Percentiles rank a stretch among this genome's conserved stretches.
These are phyloP conservation scores for Rhabdomys dilectus DNA, from an alignment of 2,113 vertebrate genomes.

Conservation along the genomic window DNA sequence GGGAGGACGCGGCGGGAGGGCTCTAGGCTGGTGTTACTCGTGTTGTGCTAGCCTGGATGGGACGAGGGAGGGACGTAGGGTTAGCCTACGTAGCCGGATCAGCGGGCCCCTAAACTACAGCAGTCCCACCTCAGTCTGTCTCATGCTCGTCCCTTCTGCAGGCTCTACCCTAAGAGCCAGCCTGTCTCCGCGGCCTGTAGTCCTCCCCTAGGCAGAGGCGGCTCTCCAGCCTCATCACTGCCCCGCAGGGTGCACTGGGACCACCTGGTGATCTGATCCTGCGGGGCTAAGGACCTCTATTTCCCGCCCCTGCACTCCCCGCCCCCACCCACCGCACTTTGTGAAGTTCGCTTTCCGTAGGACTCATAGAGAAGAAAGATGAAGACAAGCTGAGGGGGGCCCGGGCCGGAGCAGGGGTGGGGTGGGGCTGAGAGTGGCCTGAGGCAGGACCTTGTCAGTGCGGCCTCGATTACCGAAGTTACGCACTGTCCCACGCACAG, in stretches of 20 bases:
- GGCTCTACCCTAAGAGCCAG: neutral
- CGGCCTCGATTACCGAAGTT: neutral
- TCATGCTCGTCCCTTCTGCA: too few relatives aligned
- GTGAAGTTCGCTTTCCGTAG: neutral
- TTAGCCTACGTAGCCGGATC: neutral
- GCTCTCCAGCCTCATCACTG: neutral
- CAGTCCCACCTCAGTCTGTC: too few relatives aligned
- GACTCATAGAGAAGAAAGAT: neutral
- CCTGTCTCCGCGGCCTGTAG: neutral
- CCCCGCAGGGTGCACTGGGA: neutral
- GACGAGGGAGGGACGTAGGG: neutral
- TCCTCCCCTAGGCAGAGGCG: conserved; percentile 54
- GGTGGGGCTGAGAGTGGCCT: neutral
- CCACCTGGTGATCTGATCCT: neutral
- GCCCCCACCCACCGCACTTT: neutral
- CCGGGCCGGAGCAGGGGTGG: neutral
- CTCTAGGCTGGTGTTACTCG: neutral
- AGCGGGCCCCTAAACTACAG: too few relatives aligned
- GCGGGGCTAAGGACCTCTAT: neutral
- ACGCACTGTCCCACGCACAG: neutral
- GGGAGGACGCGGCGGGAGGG: neutral
- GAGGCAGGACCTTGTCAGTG: neutral
- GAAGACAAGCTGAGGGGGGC: neutral
- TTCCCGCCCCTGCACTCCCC: neutral
- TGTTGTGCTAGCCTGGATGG: neutral